Evolutionary conservation across 2,888 invertebrate genomes (phyloP).

Genomic region (Prenolepis imparis): DNA sequence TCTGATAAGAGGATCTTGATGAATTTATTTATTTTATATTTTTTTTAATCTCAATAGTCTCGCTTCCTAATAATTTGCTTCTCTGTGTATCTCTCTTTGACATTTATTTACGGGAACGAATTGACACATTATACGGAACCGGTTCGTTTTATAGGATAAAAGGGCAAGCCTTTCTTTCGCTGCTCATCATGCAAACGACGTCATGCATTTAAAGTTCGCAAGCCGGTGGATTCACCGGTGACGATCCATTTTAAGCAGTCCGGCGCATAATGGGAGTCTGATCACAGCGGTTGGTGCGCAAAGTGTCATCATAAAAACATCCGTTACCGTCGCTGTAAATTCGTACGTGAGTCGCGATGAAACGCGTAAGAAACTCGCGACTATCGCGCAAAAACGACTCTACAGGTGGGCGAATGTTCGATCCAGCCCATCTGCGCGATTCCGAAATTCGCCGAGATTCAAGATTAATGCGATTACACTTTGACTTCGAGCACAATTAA

Average conservation of each 20-base stretch:
- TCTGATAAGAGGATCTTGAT: neutral
- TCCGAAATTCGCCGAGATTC: conserved; percentile 49
- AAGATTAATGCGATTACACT: neutral
- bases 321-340: neutral
- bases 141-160: neutral
- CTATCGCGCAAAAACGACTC: conserved; percentile 67
- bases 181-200: neutral
- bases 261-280: conserved; percentile 41
- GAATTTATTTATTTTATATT: neutral
- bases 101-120: neutral
- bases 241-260: conserved; percentile 1
- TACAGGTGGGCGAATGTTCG: conserved; percentile 75
- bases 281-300: conserved; percentile 25
- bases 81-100: neutral
- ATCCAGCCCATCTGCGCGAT: conserved; percentile 60
- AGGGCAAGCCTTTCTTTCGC: neutral
- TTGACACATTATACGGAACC: neutral
- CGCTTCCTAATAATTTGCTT: neutral
- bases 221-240: neutral
- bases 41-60: neutral
- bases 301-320: conserved; percentile 40
- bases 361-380: conserved; percentile 71
- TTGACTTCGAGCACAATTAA: neutral
- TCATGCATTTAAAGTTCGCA: conserved; percentile 4
- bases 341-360: conserved; percentile 47